These are phyloP conservation scores for Rhinogobius similis DNA, from an alignment of 2,113 vertebrate species.

Conservation along the genomic window DNA sequence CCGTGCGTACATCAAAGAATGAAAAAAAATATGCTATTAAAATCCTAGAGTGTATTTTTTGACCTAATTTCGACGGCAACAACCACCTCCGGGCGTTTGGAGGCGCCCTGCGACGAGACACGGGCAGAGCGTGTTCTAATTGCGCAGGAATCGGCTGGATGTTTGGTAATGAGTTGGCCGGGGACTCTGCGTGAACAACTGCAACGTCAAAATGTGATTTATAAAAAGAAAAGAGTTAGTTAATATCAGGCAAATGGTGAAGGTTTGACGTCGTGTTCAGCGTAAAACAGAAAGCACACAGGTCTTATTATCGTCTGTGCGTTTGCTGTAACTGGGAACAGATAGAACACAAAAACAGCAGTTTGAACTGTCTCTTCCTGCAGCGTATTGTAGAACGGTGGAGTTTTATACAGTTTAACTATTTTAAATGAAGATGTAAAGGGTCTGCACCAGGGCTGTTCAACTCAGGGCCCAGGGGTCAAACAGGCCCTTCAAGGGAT, in stretches of 20 bases:
- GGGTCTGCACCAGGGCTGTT: no score
- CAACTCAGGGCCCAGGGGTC: no score
- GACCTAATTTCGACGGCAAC: constrained; percentile 49
- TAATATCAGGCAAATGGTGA: neutral
- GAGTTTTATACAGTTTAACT: no score
- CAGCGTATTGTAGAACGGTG: no score
- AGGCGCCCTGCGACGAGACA: constrained; percentile 26
- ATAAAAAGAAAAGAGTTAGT: neutral
- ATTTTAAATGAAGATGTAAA: no score
- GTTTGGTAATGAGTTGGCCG: constrained; percentile 37
- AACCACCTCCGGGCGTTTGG: constrained; percentile 31
- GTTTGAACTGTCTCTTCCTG: no score
- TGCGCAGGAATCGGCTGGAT: constrained; percentile 18
- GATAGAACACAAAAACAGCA: neutral
- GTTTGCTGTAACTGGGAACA: neutral
- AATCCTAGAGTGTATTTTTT: constrained; percentile 29
- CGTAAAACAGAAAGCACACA: neutral
- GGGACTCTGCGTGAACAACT: neutral
- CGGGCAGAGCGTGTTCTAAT: constrained; percentile 27
- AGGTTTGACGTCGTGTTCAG: neutral
- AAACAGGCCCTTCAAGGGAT: no score
- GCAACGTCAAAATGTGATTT: constrained; percentile 10
- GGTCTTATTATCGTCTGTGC: neutral
- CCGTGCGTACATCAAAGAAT: constrained; percentile 41
- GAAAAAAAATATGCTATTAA: neutral